Percentiles rank a stretch among this genome's conserved stretches.
Evolutionary conservation across 2,113 vertebrate genomes (phyloP).

Genomic region (Ascaphus truei): DNA sequence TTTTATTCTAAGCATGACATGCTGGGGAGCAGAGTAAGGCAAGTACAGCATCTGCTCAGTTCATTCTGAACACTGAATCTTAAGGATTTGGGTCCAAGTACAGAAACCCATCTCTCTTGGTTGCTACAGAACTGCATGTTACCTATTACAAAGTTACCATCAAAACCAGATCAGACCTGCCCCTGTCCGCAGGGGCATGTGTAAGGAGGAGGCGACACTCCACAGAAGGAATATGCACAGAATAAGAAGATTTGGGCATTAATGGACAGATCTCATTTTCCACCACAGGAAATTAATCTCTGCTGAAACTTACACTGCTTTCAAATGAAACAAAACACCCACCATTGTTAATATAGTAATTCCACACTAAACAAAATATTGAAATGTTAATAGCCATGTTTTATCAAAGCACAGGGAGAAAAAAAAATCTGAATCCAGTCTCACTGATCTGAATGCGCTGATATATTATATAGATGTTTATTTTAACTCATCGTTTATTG

Average conservation of each 20-base stretch:
- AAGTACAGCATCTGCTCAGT: too few relatives aligned
- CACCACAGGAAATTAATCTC: background rate
- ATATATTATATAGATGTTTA: slow-evolving; percentile 19
- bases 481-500: background rate
- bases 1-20: too few relatives aligned
- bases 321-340: background rate
- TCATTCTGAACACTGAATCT: too few relatives aligned
- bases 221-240: too few relatives aligned
- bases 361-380: slow-evolving; percentile 29
- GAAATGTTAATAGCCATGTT: slow-evolving; percentile 31
- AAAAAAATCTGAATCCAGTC: background rate
- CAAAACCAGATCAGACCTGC: too few relatives aligned
- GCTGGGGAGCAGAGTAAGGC: too few relatives aligned
- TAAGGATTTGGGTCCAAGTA: too few relatives aligned
- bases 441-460: background rate
- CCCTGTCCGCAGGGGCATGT: too few relatives aligned
- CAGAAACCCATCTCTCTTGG: too few relatives aligned
- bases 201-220: too few relatives aligned
- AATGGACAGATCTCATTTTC: background rate
- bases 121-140: too few relatives aligned
- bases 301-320: slow-evolving; percentile 11
- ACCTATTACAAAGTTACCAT: too few relatives aligned
- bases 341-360: slow-evolving; percentile 33
- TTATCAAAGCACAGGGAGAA: slow-evolving; percentile 19
- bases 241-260: slow-evolving; percentile 10